Conservation (phyloP, 2,113 vertebrate species). For the Leucoraja erinaceus region DNA sequence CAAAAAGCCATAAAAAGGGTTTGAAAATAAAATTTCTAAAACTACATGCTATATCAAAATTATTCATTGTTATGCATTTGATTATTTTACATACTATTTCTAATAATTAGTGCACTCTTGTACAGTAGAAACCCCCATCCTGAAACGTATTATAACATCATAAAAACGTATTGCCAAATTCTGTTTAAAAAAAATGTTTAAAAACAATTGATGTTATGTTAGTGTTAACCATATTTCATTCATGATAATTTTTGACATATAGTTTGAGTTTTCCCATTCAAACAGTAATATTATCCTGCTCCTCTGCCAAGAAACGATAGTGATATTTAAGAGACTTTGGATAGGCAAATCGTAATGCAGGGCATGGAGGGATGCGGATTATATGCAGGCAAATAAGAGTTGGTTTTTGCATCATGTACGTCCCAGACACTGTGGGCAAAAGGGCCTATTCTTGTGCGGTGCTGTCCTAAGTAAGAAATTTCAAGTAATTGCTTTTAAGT, state of each 20-base stretch:
- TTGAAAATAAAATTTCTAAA: neutral
- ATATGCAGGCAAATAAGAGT: no score
- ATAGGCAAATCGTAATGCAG: no score
- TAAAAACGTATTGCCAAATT: neutral
- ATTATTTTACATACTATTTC: neutral
- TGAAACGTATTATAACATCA: neutral
- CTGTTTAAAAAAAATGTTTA: neutral
- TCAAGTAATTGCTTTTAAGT: neutral
- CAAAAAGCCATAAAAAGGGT: neutral
- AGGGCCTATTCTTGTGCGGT: no score
- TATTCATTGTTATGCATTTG: neutral
- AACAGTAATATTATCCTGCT: neutral
- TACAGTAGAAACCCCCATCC: neutral
- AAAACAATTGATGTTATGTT: neutral
- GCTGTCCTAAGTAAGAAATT: neutral
- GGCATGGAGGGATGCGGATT: no score
- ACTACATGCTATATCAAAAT: neutral
- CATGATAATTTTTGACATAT: neutral
- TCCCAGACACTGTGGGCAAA: no score
- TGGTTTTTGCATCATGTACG: no score
- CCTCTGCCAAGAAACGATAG: neutral
- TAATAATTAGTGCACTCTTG: neutral
- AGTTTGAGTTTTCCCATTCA: neutral
- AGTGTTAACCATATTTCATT: neutral
- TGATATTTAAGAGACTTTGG: no score